Conservation (phyloP, 2,888 invertebrate species). For the Hypselothyrea guttata region DNA sequence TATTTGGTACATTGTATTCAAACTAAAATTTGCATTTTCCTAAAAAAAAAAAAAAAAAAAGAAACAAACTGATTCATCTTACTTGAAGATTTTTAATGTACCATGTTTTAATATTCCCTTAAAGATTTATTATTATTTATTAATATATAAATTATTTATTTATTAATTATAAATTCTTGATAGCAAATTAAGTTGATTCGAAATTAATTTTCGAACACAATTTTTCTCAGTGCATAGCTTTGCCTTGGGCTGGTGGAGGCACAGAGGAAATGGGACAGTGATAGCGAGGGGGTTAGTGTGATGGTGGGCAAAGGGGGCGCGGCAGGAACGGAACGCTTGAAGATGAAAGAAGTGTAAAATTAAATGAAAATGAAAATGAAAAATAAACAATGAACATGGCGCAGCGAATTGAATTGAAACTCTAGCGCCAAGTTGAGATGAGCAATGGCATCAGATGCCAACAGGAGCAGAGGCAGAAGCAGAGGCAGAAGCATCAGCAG, state of each 20-base stretch:
- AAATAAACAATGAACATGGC: conserved; percentile 76
- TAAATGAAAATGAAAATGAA: conserved; percentile 62
- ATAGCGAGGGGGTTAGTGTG: neutral
- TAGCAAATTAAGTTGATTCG: no score
- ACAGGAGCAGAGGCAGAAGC: neutral
- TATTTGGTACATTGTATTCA: no score
- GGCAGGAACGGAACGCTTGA: conserved; percentile 18
- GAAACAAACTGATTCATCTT: no score
- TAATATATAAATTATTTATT: no score
- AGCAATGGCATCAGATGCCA: conserved; percentile 1
- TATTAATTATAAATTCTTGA: no score
- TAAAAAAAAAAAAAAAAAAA: no score
- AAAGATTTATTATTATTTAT: no score
- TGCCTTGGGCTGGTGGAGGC: neutral
- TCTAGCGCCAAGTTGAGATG: conserved; percentile 26
- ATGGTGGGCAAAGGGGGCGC: neutral
- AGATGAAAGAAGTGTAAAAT: conserved; percentile 67
- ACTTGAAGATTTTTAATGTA: no score
- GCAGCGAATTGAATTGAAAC: conserved; percentile 72
- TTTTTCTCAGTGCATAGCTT: no score
- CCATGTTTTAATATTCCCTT: no score
- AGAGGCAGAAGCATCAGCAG: conserved; percentile 8
- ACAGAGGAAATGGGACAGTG: conserved; percentile 1
- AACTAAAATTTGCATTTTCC: no score
- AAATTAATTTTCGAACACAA: no score